Evolutionary conservation across 2,113 vertebrate genomes (phyloP), one percentile per base, ranked within the genome.

Genomic region (Echinops telfairi): DNA sequence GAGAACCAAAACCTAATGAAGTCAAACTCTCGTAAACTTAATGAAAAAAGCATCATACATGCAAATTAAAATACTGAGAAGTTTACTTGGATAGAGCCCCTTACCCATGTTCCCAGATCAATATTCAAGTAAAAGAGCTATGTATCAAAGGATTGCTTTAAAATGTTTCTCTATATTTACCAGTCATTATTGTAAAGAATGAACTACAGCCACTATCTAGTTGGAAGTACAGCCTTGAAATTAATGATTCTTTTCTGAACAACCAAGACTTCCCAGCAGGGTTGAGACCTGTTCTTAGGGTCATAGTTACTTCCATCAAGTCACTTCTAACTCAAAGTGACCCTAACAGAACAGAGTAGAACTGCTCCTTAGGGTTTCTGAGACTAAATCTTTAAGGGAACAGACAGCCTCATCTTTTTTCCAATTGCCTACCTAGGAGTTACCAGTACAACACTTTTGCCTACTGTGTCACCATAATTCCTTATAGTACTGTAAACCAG

Each of bases 1-100:
- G 82, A 94, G 47, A 95, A 79, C 40, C 83, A 82, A 91, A 94
- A 80, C 33, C 29, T 86, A 95, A 71, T 22, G 3, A 94, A 87
- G 40, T 62, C 36, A 83, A 88, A 95, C 64, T 92, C 75, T 94
- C 85, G 80, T 90, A 64, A 36, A 47, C 73, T 88, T 81, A 81
- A 31, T 80, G 68, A 86, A 89, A 66, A n/a, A 88, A 2, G 33
- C 23, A 76, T 62, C 25, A 57, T 53, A 78, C 12, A 53, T 2
- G 11, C 12, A 60, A 93, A 89, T 47, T 82, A 38, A 91, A 95
- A 95, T 60, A 91, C 2, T 38, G 31, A 92, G 9, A 25, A 78
- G 31, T 86, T 25, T 80, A 47, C 71, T 62, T 43, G 60, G 40
- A 76, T 11, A 73, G 68, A 47, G 40, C 3, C 40, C 90, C 36